A percentile compares a stretch with the other conserved stretches of the same genome.
phyloP scores from a whole-genome alignment of 2,113 vertebrate genomes.

The Bettongia penicillata region DNA sequence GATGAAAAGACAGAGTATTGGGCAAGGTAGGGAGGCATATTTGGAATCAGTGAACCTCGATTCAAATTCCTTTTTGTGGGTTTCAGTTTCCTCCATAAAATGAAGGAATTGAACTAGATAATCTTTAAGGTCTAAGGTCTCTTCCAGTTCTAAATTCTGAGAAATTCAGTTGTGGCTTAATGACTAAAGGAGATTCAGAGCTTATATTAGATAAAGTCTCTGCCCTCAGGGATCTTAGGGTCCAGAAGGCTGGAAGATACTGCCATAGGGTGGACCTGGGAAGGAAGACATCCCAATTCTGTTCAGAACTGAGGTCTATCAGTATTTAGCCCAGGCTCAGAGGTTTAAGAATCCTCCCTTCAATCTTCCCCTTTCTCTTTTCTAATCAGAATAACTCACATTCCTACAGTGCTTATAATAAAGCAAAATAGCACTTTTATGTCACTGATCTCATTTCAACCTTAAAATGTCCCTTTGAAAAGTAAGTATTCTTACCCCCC shows the following conservation, averaged over 20 bases:
- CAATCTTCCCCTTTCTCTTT: not conserved
- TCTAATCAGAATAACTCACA: not conserved
- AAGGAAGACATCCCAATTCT: not conserved
- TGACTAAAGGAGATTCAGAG: not conserved
- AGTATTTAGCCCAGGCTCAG: not conserved
- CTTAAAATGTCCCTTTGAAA: fast-evolving
- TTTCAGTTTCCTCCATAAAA: not conserved
- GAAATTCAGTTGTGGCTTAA: not conserved
- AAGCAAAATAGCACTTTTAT: not conserved
- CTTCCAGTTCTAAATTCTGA: not conserved
- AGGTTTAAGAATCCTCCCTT: not conserved
- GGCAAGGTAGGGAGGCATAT: no score
- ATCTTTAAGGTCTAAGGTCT: not conserved
- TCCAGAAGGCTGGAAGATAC: not conserved
- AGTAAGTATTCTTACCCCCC: not conserved
- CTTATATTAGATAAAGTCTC: not conserved
- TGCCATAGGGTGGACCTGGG: not conserved
- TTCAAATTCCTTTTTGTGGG: not conserved
- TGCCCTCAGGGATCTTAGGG: not conserved
- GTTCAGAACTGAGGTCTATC: not conserved
- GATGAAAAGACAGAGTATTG: no score
- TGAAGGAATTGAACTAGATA: not conserved
- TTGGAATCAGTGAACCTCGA: not conserved
- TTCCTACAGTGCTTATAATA: not conserved
- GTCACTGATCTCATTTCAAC: not conserved